Evolutionary conservation across 2,888 invertebrate species (phyloP).

Genomic region (Drosophila engyochracea): DNA sequence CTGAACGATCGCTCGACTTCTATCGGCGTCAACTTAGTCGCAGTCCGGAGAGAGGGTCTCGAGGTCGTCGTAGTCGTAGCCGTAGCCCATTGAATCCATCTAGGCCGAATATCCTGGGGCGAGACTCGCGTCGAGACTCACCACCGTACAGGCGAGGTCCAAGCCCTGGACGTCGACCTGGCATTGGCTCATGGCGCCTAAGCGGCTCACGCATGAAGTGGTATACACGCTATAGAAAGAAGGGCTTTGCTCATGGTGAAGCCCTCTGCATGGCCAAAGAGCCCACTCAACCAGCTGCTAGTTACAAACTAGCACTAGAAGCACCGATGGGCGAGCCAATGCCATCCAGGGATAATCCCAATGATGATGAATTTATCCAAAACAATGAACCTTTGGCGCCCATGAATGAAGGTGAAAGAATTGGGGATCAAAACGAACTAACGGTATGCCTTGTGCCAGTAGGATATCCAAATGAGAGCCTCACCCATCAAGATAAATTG

Average conservation of each 20-base stretch:
- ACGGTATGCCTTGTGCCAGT: constrained; percentile 16
- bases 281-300: constrained; percentile 34
- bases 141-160: neutral
- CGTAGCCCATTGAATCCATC: constrained; percentile 15
- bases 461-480: constrained; percentile 22
- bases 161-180: neutral
- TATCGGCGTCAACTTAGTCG: neutral
- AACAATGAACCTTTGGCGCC: neutral
- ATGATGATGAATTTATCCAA: neutral
- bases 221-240: constrained; percentile 32
- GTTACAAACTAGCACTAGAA: neutral
- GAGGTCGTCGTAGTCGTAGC: constrained; percentile 10
- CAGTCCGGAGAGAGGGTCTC: neutral
- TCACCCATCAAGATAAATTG: constrained; percentile 18
- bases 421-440: neutral
- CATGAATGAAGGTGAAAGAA: too few relatives aligned
- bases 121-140: neutral
- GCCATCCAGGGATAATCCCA: neutral
- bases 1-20: neutral
- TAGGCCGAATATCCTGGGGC: neutral
- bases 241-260: constrained; percentile 13
- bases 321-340: neutral
- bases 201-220: constrained; percentile 37
- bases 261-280: constrained; percentile 35
- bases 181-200: constrained; percentile 2